Evolutionary conservation across 2,888 invertebrate species (phyloP).

Genomic region (Brachyptera risi): DNA sequence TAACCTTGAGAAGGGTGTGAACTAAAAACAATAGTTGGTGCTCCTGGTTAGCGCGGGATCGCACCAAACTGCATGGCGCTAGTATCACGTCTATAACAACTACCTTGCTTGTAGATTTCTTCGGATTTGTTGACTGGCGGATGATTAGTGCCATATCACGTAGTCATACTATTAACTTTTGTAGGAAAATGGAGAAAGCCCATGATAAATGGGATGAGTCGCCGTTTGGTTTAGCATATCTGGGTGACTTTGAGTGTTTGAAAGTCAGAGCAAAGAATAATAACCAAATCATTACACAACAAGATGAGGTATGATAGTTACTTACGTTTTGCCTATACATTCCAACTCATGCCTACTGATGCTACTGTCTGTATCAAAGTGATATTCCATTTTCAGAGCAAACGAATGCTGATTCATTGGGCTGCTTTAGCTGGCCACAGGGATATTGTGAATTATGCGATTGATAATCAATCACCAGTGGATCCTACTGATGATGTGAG

Average conservation of each 20-base stretch:
- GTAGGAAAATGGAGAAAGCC: neutral
- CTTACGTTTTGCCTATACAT: neutral
- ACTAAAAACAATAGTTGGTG: too few species aligned
- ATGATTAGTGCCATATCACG: too few species aligned
- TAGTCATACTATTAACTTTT: too few species aligned
- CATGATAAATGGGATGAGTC: conserved; percentile 33
- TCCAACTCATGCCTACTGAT: too few species aligned
- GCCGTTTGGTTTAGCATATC: conserved; percentile 64
- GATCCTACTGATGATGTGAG: conserved; percentile 68
- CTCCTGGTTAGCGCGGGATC: too few species aligned
- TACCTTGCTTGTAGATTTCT: too few species aligned
- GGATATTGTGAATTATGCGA: conserved; percentile 63
- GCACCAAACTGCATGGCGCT: too few species aligned
- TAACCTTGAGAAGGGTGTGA: too few species aligned
- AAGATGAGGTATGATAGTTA: conserved; percentile 45
- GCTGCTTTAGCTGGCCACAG: conserved; percentile 73
- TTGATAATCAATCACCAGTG: conserved; percentile 61
- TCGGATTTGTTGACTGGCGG: too few species aligned
- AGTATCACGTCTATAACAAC: too few species aligned
- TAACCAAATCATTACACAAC: conserved; percentile 46
- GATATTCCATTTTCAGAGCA: conserved; percentile 54
- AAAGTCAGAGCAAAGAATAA: conserved; percentile 59
- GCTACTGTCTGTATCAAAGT: too few species aligned
- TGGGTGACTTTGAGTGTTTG: conserved; percentile 64
- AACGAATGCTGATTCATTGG: conserved; percentile 72